Percentiles rank a stretch among this genome's conserved stretches.
phyloP scores from a whole-genome alignment of 2,797 vertebrate species.

The Pipistrellus pipistrellus region DNA sequence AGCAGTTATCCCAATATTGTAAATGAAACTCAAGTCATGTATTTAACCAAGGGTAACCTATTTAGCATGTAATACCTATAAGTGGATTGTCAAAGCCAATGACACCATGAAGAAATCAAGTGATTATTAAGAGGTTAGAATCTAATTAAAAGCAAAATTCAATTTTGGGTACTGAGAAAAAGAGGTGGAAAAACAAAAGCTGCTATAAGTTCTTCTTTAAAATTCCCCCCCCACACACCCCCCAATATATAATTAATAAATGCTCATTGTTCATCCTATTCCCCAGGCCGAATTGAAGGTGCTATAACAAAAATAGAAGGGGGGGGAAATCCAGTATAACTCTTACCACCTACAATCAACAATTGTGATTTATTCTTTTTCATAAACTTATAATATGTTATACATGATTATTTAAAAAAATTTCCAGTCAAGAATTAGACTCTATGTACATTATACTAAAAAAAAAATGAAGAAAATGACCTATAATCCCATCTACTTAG shows the following conservation, averaged over 20 bases:
- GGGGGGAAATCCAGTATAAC: not conserved
- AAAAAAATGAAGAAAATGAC: not conserved
- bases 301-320: constrained; percentile 19
- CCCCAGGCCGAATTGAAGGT: constrained; percentile 6
- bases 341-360: constrained; percentile 2
- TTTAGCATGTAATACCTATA: constrained; percentile 49
- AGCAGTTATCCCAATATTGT: constrained; percentile 12
- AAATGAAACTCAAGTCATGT: constrained; percentile 69
- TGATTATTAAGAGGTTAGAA: constrained; percentile 39
- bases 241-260: not conserved
- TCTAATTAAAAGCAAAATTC: not conserved
- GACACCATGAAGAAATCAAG: constrained; percentile 47
- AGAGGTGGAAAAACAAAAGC: not conserved
- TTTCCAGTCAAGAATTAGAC: constrained; percentile 14
- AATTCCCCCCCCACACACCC: too few relatives aligned
- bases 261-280: not conserved
- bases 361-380: constrained; percentile 36
- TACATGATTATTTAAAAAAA: constrained; percentile 38
- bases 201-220: not conserved
- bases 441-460: not conserved
- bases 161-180: constrained; percentile 2
- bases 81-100: constrained; percentile 54
- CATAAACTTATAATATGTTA: constrained; percentile 33
- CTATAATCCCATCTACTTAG: not conserved
- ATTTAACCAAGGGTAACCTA: constrained; percentile 7